Base-by-base conservation (phyloP, 2,797 vertebrate genomes). In the Paguma larvata region DNA sequence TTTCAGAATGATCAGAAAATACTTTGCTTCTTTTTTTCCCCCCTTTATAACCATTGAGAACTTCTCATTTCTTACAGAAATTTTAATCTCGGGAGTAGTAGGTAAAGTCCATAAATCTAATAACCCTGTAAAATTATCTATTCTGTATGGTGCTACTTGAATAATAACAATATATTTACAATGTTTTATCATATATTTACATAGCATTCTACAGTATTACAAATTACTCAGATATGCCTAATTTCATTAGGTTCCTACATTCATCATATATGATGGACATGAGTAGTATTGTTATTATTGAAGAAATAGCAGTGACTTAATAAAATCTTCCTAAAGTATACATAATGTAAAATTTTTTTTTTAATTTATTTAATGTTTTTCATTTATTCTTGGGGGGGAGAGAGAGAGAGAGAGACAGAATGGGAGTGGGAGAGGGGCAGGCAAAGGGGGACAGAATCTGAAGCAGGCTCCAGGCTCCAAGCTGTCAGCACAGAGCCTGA, bases 251-350 rank as follows among this genome's bases (percentile, higher is more conserved):
- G 59, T 80, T 93, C 9, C 62, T 78, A 63, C 16, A 72, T 38
- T 44, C 8, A 44, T 94, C 19, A 19, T 96, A 5, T 85, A 18
- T 59, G 51, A 46, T 46, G 23, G 44, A 14, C 10, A 51, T 82
- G 93, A 95, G 7, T 77, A 84, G 67, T 67, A 75, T 23, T 82
- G 18, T 86, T 56, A 23, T 95, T 79, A 72, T 21, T 90, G 13
- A 89, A 53, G 62, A 88, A 86, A 56, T 13, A 91, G 63, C 38
- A 87, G 21, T 91, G 30, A 91, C 34, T 44, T 83, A 79, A 0
- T 85, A 78, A 94, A 94, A n/a, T 70, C 73, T 91, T 89, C 41
- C 41, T 41, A 91, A 95, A 94, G 6, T 96, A 19, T 92, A 63
- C 18, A 65, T 84, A 48, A 27, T 93, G 6, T 87, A 78, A 80